Conservation (phyloP, 2,888 invertebrate species). For the Lissonota sp. region DNA sequence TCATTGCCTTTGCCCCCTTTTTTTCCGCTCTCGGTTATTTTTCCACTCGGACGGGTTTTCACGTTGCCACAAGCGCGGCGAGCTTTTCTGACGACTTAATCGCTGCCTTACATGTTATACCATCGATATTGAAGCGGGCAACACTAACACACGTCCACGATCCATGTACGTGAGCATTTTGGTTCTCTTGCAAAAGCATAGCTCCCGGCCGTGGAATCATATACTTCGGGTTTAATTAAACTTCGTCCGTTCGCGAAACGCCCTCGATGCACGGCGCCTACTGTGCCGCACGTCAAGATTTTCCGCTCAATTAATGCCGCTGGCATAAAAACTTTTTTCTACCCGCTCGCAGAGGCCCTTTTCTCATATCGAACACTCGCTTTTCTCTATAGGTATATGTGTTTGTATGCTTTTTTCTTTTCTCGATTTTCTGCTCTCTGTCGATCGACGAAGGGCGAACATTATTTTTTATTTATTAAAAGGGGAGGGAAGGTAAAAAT, state of each 20-base stretch:
- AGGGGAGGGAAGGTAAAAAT: too few relatives aligned
- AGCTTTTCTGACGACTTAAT: slow-evolving; percentile 27
- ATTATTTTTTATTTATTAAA: too few relatives aligned
- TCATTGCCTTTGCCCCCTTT: not conserved
- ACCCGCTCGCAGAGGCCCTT: not conserved
- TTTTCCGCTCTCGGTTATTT: not conserved
- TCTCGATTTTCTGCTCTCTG: not conserved
- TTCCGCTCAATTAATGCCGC: slow-evolving; percentile 61
- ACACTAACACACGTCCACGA: not conserved
- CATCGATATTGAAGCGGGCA: not conserved
- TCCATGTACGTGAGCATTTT: slow-evolving; percentile 30
- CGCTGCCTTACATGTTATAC: not conserved
- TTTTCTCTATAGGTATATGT: not conserved
- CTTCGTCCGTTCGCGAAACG: slow-evolving; percentile 51
- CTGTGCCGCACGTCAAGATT: slow-evolving; percentile 51
- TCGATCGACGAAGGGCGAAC: slow-evolving; percentile 15
- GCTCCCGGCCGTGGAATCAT: slow-evolving; percentile 46
- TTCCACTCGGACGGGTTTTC: not conserved
- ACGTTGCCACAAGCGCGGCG: slow-evolving; percentile 15
- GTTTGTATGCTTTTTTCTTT: slow-evolving; percentile 15
- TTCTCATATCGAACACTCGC: not conserved
- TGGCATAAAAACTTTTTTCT: slow-evolving; percentile 42
- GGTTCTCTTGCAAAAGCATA: slow-evolving; percentile 13
- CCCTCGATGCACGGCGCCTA: not conserved
- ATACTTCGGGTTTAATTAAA: slow-evolving; percentile 64